phyloP scores from a whole-genome alignment of 2,797 vertebrate genomes.

The Pseudomugil gertrudae region DNA sequence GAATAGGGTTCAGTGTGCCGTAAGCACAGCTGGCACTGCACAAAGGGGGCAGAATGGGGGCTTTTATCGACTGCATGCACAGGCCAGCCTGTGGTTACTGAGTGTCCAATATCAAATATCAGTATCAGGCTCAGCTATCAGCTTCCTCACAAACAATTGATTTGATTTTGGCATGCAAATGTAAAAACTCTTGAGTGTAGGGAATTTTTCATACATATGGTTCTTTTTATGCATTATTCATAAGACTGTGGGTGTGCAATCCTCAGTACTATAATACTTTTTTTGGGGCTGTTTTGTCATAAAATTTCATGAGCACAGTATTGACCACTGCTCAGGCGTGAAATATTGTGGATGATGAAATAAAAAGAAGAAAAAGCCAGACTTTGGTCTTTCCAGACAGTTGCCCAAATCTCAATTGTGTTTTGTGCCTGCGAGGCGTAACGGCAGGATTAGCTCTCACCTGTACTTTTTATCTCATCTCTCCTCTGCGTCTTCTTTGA shows the following conservation, averaged over 20 bases:
- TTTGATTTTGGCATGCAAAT: conserved; percentile 23
- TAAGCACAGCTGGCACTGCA: conserved; percentile 69
- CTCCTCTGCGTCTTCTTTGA: conserved; percentile 59
- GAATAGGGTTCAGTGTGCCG: conserved; percentile 52
- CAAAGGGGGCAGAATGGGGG: conserved; percentile 8
- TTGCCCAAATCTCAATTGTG: conserved; percentile 53
- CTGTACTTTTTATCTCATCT: conserved; percentile 74
- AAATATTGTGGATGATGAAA: not conserved
- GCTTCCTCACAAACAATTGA: conserved; percentile 21
- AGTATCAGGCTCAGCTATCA: conserved; percentile 12
- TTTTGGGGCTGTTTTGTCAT: not conserved
- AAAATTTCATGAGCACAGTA: conserved; percentile 23
- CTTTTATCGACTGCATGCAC: conserved; percentile 12
- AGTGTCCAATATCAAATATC: conserved; percentile 51
- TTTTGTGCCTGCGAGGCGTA: conserved; percentile 60
- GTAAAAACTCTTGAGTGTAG: conserved; percentile 4
- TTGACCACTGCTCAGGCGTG: conserved; percentile 10
- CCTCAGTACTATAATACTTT: conserved; percentile 15
- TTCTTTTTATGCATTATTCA: conserved; percentile 36
- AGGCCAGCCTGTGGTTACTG: conserved; percentile 23
- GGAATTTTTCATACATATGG: conserved; percentile 22
- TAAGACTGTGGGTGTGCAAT: conserved; percentile 17
- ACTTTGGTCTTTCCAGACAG: conserved; percentile 41
- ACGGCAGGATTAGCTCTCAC: conserved; percentile 70
- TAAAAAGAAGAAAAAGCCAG: conserved; percentile 6